Percentiles rank a stretch among this genome's conserved stretches.
Conservation (phyloP, 2,888 invertebrate genomes). For the Agonopterix alstromeriana region DNA sequence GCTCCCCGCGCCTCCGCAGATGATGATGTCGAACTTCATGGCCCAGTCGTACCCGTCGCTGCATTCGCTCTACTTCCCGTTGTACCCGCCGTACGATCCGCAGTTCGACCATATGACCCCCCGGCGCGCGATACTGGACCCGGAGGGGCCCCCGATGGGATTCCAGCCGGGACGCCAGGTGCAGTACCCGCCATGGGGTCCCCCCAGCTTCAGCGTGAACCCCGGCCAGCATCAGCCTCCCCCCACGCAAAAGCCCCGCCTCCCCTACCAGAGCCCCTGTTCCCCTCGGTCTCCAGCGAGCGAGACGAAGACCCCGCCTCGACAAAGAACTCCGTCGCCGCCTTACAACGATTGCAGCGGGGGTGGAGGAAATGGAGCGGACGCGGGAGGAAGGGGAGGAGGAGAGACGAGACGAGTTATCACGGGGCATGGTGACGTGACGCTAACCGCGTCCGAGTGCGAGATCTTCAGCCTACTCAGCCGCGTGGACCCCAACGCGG, state of each 20-base stretch:
- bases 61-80: background rate
- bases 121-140: background rate
- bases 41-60: background rate
- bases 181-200: slow-evolving; percentile 51
- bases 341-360: background rate
- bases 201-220: slow-evolving; percentile 54
- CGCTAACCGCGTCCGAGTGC: slow-evolving; percentile 34
- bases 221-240: slow-evolving; percentile 25
- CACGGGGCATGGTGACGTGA: slow-evolving; percentile 15
- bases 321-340: background rate
- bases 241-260: slow-evolving; percentile 4
- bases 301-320: slow-evolving; percentile 22
- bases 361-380: background rate
- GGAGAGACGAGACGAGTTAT: background rate
- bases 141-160: background rate
- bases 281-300: background rate
- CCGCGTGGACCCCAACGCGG: slow-evolving; percentile 32
- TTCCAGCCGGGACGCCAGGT: slow-evolving; percentile 47
- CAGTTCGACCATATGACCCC: background rate
- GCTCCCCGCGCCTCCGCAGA: background rate
- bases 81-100: background rate
- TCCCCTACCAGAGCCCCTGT: slow-evolving; percentile 21
- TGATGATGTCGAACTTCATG: background rate
- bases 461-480: slow-evolving; percentile 35
- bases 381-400: background rate